Evolutionary conservation across 1,140 invertebrate genomes (phyloP).

Genomic region (Aradophagus sp.): DNA sequence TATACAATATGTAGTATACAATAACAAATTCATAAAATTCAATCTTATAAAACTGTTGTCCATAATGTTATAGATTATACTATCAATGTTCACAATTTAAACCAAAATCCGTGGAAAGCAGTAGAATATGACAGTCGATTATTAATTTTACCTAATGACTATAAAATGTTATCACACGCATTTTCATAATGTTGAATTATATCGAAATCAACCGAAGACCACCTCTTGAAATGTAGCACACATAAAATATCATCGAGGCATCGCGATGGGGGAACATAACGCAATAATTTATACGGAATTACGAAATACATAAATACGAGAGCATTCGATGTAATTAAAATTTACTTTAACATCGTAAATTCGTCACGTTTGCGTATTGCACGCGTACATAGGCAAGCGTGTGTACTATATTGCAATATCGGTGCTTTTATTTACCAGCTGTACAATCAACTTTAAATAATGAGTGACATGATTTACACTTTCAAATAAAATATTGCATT

Average conservation of each 20-base stretch:
- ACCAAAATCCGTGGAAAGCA: too few relatives aligned
- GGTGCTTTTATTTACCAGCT: constrained; percentile 14
- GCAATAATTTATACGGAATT: constrained; percentile 36
- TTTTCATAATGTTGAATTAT: constrained; percentile 19
- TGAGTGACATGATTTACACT: constrained; percentile 20
- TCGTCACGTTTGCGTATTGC: constrained; percentile 36
- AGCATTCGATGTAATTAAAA: constrained; percentile 51
- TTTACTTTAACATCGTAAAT: constrained; percentile 53
- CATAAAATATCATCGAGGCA: constrained; percentile 37
- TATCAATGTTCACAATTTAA: too few relatives aligned
- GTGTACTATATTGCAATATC: constrained; percentile 21
- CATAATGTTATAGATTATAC: too few relatives aligned
- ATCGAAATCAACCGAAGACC: constrained; percentile 10
- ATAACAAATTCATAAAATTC: too few relatives aligned
- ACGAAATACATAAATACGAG: constrained; percentile 40
- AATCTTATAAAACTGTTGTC: too few relatives aligned
- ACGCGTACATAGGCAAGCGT: constrained; percentile 13
- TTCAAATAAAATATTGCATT: not conserved
- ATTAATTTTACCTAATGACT: constrained; percentile 15
- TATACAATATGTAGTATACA: too few relatives aligned
- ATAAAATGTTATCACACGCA: constrained; percentile 18
- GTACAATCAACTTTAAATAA: constrained; percentile 17
- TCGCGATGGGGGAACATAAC: constrained; percentile 13
- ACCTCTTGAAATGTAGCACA: constrained; percentile 8
- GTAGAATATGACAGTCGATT: too few relatives aligned